Percentiles rank a stretch among this genome's conserved stretches.
Conservation (phyloP, 2,888 invertebrate species). For the Uropetala carovei region DNA sequence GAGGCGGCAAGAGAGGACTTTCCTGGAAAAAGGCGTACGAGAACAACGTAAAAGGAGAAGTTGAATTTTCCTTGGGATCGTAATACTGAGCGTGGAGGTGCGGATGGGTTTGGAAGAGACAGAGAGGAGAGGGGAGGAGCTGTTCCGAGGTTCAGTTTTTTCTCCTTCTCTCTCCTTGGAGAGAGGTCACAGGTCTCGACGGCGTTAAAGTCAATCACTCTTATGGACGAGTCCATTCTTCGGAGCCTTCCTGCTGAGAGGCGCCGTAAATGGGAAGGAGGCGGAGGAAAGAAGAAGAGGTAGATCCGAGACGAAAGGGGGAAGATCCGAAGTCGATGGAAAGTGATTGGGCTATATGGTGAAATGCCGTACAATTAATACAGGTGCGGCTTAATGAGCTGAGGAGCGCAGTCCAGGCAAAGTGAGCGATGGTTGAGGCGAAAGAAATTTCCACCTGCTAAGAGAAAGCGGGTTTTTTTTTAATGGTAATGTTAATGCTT, state of each 20-base stretch:
- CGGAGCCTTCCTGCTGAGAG: background rate
- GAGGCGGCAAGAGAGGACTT: too few relatives aligned
- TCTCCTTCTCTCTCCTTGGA: background rate
- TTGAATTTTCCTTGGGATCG: too few relatives aligned
- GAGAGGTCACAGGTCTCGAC: background rate
- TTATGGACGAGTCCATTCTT: background rate
- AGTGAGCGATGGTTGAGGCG: background rate
- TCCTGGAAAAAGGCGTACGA: too few relatives aligned
- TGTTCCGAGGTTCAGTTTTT: background rate
- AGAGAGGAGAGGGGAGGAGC: background rate
- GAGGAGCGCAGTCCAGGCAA: background rate
- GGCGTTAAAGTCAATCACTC: slow-evolving; percentile 23
- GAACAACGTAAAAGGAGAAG: too few relatives aligned
- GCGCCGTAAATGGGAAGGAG: background rate
- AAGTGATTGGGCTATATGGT: background rate
- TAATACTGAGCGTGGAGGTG: too few relatives aligned
- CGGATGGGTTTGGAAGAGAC: background rate
- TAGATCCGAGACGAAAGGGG: background rate
- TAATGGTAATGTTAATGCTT: background rate
- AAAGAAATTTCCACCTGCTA: background rate
- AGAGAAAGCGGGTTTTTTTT: background rate
- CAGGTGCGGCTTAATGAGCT: background rate
- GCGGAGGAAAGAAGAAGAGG: background rate
- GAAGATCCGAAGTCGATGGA: background rate
- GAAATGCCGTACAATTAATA: background rate